phyloP scores from a whole-genome alignment of 1,140 invertebrate species.

The Agrypnia vestita region DNA sequence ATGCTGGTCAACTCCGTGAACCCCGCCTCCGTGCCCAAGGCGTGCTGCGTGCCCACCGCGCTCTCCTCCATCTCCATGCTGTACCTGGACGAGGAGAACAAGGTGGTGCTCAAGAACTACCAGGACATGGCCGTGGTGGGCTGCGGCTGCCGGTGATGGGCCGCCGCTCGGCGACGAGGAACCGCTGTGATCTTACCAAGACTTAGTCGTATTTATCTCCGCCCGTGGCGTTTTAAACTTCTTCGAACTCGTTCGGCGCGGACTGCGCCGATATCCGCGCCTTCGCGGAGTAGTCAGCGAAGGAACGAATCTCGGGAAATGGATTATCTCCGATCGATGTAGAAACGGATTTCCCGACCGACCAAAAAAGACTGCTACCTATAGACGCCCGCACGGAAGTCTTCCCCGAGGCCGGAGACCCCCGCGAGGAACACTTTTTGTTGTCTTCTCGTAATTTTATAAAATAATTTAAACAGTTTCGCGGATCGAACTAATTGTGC shows the following conservation, averaged over 20 bases:
- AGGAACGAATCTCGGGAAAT: too few species aligned
- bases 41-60: constrained; percentile 94
- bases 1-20: constrained; percentile 95
- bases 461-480: too few species aligned
- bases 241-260: constrained; percentile 6
- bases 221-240: constrained; percentile 33
- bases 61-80: constrained; percentile 94
- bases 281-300: background rate
- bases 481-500: too few species aligned
- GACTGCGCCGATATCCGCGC: too few species aligned
- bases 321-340: too few species aligned
- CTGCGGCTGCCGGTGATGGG: constrained; percentile 92
- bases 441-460: too few species aligned
- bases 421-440: too few species aligned
- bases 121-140: constrained; percentile 96
- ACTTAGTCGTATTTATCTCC: constrained; percentile 49
- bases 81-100: constrained; percentile 93
- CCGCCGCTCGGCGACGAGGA: constrained; percentile 16
- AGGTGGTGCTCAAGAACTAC: constrained; percentile 96
- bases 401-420: too few species aligned
- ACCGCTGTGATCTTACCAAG: constrained; percentile 55
- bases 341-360: too few species aligned
- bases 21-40: constrained; percentile 89
- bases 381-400: too few species aligned
- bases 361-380: too few species aligned